Conservation (phyloP, 2,113 vertebrate genomes). For the Pseudorhombus dupliciocellatus region DNA sequence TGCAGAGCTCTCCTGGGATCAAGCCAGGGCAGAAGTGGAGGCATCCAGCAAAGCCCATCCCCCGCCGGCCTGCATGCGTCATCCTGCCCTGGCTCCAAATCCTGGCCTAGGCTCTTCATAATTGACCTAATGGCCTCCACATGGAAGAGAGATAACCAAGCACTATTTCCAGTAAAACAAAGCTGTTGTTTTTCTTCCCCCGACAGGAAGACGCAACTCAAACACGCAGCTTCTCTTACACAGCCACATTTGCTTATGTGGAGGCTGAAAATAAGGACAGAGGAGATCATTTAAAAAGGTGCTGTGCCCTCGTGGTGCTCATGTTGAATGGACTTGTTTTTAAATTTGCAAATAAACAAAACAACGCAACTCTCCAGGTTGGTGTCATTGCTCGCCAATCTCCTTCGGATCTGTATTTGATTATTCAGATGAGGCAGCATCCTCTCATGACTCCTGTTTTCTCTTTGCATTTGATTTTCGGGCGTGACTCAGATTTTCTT, state of each 20-base stretch:
- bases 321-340: constrained; percentile 44
- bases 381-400: constrained; percentile 30
- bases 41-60: constrained; percentile 48
- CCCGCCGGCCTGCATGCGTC: constrained; percentile 62
- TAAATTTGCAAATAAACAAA: constrained; percentile 60
- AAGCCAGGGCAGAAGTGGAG: constrained; percentile 25
- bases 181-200: constrained; percentile 67
- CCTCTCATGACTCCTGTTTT: constrained; percentile 37
- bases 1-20: constrained; percentile 13
- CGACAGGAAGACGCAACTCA: constrained; percentile 68
- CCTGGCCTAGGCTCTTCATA: constrained; percentile 77
- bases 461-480: constrained; percentile 68
- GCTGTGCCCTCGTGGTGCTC: not conserved
- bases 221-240: constrained; percentile 28
- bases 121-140: constrained; percentile 87
- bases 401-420: constrained; percentile 71
- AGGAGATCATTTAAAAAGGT: no score
- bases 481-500: constrained; percentile 63
- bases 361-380: constrained; percentile 8
- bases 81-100: constrained; percentile 61
- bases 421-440: constrained; percentile 76
- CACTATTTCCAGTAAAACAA: constrained; percentile 81
- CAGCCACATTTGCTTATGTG: not conserved
- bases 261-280: constrained; percentile 6
- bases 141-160: constrained; percentile 80